These are phyloP conservation scores for Eospalax fontanierii DNA, from an alignment of 2,797 vertebrate genomes.

Conservation along the genomic window DNA sequence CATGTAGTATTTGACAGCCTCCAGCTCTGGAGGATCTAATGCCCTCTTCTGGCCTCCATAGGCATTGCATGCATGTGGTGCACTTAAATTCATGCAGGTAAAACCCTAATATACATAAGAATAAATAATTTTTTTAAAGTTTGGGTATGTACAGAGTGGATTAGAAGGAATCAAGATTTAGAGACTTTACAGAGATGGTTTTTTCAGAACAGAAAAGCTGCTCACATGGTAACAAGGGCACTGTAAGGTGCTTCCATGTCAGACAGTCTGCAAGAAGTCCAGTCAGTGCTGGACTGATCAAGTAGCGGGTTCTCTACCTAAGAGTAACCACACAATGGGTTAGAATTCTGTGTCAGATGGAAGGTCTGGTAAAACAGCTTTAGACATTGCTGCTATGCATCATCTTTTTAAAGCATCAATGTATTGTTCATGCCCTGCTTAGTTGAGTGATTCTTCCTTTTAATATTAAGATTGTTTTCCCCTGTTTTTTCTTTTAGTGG, in stretches of 20 bases:
- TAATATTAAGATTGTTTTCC: background rate
- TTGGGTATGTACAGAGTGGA: background rate
- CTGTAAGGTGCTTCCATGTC: background rate
- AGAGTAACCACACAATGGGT: background rate
- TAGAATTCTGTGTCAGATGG: background rate
- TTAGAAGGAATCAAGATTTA: background rate
- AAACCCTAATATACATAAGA: too few relatives aligned
- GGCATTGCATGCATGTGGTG: too few relatives aligned
- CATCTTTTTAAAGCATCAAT: conserved; percentile 34
- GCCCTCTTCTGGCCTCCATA: too few relatives aligned
- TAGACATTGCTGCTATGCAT: background rate
- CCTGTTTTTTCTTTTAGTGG: conserved; percentile 89
- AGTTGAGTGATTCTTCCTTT: background rate
- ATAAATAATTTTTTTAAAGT: too few relatives aligned
- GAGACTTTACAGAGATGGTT: background rate
- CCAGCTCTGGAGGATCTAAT: too few relatives aligned
- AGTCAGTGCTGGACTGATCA: background rate
- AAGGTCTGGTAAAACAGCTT: background rate
- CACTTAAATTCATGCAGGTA: too few relatives aligned
- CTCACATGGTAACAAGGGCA: background rate
- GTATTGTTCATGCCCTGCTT: background rate
- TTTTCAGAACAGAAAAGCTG: background rate
- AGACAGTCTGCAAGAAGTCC: too few relatives aligned
- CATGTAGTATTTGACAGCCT: too few relatives aligned
- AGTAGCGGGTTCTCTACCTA: background rate